phyloP scores from a whole-genome alignment of 2,113 vertebrate species.

The Chloroceryle aenea region DNA sequence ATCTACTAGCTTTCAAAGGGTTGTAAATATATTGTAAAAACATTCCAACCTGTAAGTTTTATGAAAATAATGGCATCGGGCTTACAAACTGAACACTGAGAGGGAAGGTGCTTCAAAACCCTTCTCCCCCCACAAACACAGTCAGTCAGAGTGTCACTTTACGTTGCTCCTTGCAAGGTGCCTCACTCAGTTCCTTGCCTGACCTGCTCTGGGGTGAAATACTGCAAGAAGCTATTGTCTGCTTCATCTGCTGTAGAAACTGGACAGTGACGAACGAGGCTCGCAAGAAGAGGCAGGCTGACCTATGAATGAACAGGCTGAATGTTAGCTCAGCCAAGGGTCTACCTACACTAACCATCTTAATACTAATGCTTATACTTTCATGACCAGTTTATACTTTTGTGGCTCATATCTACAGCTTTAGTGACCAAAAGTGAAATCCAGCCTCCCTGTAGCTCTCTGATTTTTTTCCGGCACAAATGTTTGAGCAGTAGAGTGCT shows the following conservation, averaged over 20 bases:
- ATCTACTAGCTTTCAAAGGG: background rate
- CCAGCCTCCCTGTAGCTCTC: background rate
- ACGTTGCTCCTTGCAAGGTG: background rate
- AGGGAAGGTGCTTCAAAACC: background rate
- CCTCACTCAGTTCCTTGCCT: background rate
- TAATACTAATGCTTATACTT: background rate
- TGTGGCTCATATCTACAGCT: background rate
- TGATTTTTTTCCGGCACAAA: background rate
- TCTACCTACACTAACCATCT: background rate
- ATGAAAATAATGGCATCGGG: background rate
- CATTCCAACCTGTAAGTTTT: background rate
- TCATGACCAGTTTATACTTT: background rate
- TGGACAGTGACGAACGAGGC: background rate
- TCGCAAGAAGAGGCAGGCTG: background rate
- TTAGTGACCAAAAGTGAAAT: background rate
- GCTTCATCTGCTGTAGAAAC: background rate
- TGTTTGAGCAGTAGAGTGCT: background rate
- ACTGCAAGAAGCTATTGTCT: background rate
- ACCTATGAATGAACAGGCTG: background rate
- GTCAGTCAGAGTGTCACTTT: background rate
- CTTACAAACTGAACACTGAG: background rate
- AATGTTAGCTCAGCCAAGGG: background rate
- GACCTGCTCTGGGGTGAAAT: background rate
- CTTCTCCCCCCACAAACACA: background rate
- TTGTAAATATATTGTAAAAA: background rate